These are phyloP conservation scores for Jacana jacana DNA, from an alignment of 2,113 vertebrate genomes.

Conservation along the genomic window DNA sequence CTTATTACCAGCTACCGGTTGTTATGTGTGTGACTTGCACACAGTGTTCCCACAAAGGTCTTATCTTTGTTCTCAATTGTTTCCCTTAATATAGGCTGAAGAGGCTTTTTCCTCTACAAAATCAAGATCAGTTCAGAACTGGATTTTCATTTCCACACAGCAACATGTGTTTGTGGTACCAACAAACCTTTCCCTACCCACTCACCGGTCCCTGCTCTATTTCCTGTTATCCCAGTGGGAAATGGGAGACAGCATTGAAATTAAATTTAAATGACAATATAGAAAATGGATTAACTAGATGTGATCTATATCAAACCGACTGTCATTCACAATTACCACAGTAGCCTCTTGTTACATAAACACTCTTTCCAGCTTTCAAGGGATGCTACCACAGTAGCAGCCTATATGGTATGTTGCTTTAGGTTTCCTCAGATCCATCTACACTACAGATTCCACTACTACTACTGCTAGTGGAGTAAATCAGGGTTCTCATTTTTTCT, in stretches of 20 bases:
- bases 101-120: background rate
- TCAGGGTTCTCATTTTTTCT: background rate
- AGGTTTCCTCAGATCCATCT: background rate
- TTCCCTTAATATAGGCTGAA: background rate
- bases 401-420: background rate
- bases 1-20: background rate
- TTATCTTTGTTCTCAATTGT: background rate
- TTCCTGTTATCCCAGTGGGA: background rate
- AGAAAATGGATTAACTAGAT: background rate
- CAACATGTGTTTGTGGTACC: background rate
- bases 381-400: background rate
- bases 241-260: background rate
- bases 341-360: background rate
- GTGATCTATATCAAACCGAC: background rate
- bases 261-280: background rate
- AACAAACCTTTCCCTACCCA: background rate
- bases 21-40: background rate
- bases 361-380: background rate
- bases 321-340: background rate
- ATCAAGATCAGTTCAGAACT: background rate
- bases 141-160: background rate
- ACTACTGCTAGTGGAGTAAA: background rate
- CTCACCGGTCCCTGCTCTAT: background rate
- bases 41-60: background rate
- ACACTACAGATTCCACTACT: background rate